Evolutionary conservation across 2,797 vertebrate species (phyloP).

Genomic region (Eulemur mongoz): DNA sequence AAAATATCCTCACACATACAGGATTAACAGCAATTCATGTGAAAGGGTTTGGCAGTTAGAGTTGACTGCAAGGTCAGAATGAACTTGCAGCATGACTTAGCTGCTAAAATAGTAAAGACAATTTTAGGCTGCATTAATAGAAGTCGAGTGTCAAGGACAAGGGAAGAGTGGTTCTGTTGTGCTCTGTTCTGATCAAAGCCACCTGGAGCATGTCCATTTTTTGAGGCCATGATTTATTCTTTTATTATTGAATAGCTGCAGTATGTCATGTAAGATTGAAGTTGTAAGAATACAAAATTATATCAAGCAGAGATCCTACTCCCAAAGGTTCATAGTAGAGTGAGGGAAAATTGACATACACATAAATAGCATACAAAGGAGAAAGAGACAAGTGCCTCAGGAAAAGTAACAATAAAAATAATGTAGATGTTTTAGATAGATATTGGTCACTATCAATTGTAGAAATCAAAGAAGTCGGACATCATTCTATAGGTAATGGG

Average conservation of each 20-base stretch:
- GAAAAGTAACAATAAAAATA: constrained; percentile 29
- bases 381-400: background rate
- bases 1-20: constrained; percentile 54
- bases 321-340: background rate
- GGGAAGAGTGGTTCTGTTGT: background rate
- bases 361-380: background rate
- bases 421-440: background rate
- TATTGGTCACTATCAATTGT: background rate
- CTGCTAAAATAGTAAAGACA: constrained; percentile 32
- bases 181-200: background rate
- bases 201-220: background rate
- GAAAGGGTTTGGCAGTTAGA: constrained; percentile 63
- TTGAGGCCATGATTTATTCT: background rate
- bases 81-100: constrained; percentile 57
- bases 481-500: background rate
- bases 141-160: constrained; percentile 28
- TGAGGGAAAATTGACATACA: background rate
- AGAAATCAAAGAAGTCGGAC: background rate
- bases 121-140: constrained; percentile 31
- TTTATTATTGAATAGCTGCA: background rate
- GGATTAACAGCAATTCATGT: constrained; percentile 58
- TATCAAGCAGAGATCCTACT: background rate
- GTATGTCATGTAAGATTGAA: background rate
- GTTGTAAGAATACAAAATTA: background rate
- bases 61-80: constrained; percentile 59